Conservation (phyloP, 1,140 invertebrate species). For the Trinorchestia longiramus region DNA sequence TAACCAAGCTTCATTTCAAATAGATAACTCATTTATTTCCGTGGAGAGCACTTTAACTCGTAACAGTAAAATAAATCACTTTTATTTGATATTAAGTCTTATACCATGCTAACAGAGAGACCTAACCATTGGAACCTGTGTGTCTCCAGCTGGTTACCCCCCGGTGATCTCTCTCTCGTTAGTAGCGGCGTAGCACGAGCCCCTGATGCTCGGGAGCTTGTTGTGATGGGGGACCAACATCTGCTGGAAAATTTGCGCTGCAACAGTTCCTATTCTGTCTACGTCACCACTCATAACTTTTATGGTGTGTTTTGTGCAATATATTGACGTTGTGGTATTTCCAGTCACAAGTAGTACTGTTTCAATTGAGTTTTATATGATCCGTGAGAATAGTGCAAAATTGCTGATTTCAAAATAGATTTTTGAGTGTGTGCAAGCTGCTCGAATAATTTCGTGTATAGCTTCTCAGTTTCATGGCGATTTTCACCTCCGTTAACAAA, state of each 20-base stretch:
- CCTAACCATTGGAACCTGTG: neutral
- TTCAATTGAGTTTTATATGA: neutral
- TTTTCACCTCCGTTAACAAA: neutral
- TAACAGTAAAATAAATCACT: no score
- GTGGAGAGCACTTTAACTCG: no score
- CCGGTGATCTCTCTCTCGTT: neutral
- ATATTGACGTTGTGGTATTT: neutral
- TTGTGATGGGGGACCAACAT: neutral
- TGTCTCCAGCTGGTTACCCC: neutral
- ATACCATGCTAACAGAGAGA: neutral
- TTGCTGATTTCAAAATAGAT: neutral
- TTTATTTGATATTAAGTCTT: no score
- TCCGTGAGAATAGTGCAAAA: neutral
- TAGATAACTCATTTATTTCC: no score
- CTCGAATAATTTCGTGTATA: neutral
- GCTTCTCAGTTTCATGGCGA: neutral
- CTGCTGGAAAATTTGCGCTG: slow-evolving; percentile 13
- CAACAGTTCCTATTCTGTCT: neutral
- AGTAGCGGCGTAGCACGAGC: neutral
- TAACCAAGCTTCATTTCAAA: no score
- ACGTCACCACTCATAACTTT: slow-evolving; percentile 29
- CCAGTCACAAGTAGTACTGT: neutral
- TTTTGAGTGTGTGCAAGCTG: neutral
- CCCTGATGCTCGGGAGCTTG: neutral
- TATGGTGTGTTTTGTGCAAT: neutral